Percentiles rank a stretch among this genome's conserved stretches.
phyloP scores from a whole-genome alignment of 2,113 vertebrate species.

The Scomber scombrus region DNA sequence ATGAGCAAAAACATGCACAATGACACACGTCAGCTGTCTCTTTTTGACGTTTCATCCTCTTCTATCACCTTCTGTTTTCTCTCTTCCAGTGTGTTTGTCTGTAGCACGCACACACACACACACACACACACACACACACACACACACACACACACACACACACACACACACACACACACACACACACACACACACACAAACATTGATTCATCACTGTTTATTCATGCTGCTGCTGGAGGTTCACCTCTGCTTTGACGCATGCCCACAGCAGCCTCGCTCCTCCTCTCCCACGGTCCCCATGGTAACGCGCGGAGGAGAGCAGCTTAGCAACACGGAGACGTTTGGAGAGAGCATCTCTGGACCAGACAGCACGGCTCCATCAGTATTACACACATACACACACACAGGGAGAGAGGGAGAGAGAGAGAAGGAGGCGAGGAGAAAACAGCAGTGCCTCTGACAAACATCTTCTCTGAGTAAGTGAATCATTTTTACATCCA shows the following conservation, averaged over 20 bases:
- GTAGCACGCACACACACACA: too few relatives aligned
- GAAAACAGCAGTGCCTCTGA: constrained; percentile 26
- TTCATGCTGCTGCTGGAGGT: constrained; percentile 33
- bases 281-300: constrained; percentile 76
- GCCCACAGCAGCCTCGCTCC: constrained; percentile 55
- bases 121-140: not conserved
- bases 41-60: not conserved
- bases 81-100: not conserved
- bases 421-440: constrained; percentile 2
- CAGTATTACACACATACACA: constrained; percentile 12
- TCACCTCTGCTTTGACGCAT: constrained; percentile 65
- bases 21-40: not conserved
- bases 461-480: constrained; percentile 15
- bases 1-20: too few relatives aligned
- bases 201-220: constrained; percentile 50
- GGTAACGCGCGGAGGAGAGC: constrained; percentile 79
- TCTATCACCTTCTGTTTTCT: not conserved
- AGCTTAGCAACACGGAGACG: constrained; percentile 80
- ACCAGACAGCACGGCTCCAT: constrained; percentile 59
- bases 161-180: constrained; percentile 23
- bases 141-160: constrained; percentile 23
- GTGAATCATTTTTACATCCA: not conserved
- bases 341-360: constrained; percentile 51
- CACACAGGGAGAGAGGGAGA: not conserved
- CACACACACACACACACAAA: not conserved